These are phyloP conservation scores for Perognathus longimembris DNA, from an alignment of 2,113 vertebrate species.

Conservation along the genomic window DNA sequence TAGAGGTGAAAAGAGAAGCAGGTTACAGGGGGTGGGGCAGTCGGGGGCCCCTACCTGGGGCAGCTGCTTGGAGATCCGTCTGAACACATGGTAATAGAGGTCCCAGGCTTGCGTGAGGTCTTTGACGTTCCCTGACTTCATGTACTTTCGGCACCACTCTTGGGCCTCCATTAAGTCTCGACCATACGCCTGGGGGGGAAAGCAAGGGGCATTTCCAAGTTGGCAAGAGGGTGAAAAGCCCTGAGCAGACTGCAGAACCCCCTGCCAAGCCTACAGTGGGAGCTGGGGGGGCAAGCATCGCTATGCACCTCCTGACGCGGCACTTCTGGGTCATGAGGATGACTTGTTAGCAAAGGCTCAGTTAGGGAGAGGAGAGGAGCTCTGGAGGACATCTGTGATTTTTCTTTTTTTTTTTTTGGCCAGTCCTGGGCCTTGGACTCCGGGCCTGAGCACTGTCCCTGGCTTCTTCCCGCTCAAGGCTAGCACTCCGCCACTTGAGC, in stretches of 20 bases:
- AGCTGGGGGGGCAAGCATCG: fast-evolving
- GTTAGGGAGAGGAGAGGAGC: neutral
- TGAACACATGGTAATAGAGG: conserved; percentile 98
- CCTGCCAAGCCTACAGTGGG: fast-evolving
- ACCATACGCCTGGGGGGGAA: conserved; percentile 92
- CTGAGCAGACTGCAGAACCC: neutral
- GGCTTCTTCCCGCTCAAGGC: no score
- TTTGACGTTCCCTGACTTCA: conserved; percentile 99
- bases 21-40: neutral
- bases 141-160: conserved; percentile 99
- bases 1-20: neutral
- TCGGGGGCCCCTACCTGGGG: conserved; percentile 90
- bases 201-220: neutral
- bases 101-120: conserved; percentile 99
- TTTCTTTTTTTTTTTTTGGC: no score
- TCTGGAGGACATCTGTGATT: neutral
- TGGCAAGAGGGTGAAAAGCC: no score
- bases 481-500: no score
- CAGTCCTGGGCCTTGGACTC: no score
- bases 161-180: conserved; percentile 99
- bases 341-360: neutral
- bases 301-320: neutral
- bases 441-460: no score
- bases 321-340: no score
- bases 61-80: conserved; percentile 98